Evolutionary conservation across 2,113 vertebrate genomes (phyloP), one percentile per base, ranked within the genome.

Genomic region (Diphyllodes magnificus): DNA sequence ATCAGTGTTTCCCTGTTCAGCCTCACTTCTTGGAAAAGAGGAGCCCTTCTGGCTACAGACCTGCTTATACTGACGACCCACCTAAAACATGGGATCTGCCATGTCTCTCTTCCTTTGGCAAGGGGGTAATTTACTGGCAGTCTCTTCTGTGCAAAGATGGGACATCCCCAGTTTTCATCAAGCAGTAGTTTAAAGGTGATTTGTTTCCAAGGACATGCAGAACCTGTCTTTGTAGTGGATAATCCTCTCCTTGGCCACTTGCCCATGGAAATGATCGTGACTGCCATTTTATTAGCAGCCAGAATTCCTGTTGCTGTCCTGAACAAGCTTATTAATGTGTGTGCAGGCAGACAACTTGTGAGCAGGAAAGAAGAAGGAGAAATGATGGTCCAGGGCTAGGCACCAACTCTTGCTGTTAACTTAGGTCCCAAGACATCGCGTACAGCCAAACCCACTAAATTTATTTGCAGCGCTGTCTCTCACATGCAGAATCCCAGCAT

Each of bases 241-340:
- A 42, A 39, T 50, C 64, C 70, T 82, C 80, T 91, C 50, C 50
- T 84, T 56, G 80, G 64, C 54, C 40, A 30, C 14, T 57, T 95
- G 31, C 25, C 22, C 82, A 60, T 14, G 39, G 84, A 85, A 92
- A 57, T 17, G 12, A n/a, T 20, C 77, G 35, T 23, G 63, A 93
- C 5, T 81, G 40, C 28, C 42, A n/a, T 82, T 90, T 78, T 71
- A 83, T 75, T 56, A 77, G 40, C 4, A 7, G 44, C 15, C 20
- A 49, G 20, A 64, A 37, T 78, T 90, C 60, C 60, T 83, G 47
- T 25, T 81, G 76, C 51, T 88, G 77, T 88, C 88, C 33, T 82
- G 68, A 71, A 54, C 18, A 64, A 37, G 42, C 47, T 86, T 27
- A 31, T 27, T 56, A 72, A 68, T 31, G 69, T 33, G 40, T 17